Evolutionary conservation across 1,140 invertebrate genomes (phyloP).

Genomic region (Spodoptera litura): DNA sequence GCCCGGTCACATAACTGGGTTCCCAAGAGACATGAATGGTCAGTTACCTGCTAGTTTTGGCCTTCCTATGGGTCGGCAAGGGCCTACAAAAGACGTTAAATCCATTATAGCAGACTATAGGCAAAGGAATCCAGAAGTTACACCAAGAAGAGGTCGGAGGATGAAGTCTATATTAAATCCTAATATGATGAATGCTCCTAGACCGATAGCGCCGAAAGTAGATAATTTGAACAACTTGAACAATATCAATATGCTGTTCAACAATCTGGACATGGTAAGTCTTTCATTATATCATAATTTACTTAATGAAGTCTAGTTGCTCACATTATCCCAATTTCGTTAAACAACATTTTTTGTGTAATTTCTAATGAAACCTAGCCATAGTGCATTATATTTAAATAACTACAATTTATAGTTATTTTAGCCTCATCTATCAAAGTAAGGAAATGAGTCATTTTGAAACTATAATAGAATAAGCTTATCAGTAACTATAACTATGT

Average conservation of each 20-base stretch:
- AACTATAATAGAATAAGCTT: no score
- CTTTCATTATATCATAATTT: conserved; percentile 28
- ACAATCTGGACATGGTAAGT: conserved; percentile 83
- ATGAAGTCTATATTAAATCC: conserved; percentile 85
- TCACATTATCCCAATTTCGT: no score
- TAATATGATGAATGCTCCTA: conserved; percentile 76
- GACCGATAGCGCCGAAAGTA: conserved; percentile 77
- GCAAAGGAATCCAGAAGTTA: conserved; percentile 90
- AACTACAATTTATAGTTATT: no score
- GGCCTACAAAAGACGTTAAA: conserved; percentile 92
- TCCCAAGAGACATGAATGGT: conserved; percentile 84
- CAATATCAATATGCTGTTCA: conserved; percentile 80
- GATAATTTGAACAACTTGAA: conserved; percentile 75
- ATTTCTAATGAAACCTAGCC: no score
- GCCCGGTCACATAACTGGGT: conserved; percentile 77
- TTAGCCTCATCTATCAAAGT: no score
- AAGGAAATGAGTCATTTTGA: no score
- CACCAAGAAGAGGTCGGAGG: conserved; percentile 88
- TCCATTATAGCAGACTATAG: conserved; percentile 94
- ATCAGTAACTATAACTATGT: no score
- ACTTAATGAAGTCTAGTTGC: background rate
- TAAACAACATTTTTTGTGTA: no score
- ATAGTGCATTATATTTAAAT: no score
- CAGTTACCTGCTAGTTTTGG: conserved; percentile 74
- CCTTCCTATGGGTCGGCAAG: conserved; percentile 88